Evolutionary conservation across 2,113 vertebrate species (phyloP).

Genomic region (Cricetomys ansorgei): DNA sequence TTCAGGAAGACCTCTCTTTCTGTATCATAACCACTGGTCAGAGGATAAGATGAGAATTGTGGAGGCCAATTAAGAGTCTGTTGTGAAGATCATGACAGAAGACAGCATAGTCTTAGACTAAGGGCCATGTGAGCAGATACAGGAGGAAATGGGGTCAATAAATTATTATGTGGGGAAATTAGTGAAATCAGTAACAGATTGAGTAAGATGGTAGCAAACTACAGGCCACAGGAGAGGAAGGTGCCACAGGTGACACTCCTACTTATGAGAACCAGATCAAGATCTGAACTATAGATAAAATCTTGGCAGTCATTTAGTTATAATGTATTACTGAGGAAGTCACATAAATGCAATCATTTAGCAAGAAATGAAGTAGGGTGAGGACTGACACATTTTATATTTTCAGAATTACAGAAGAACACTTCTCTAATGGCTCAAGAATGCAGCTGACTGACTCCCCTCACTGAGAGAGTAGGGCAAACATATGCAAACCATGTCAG

Average conservation of each 20-base stretch:
- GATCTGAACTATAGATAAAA: not conserved
- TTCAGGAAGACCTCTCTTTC: not conserved
- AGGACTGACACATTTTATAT: not conserved
- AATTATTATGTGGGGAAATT: not conserved
- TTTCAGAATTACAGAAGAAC: not conserved
- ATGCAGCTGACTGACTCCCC: no score
- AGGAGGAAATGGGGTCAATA: not conserved
- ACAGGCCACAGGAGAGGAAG: not conserved
- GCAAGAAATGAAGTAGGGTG: not conserved
- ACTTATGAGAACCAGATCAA: constrained; percentile 4
- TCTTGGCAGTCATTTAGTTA: not conserved
- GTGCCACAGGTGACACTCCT: not conserved
- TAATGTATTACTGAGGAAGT: not conserved
- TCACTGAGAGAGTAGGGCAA: not conserved
- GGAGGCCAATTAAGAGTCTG: not conserved
- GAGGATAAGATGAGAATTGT: not conserved
- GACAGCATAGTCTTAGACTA: not conserved
- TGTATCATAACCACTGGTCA: not conserved
- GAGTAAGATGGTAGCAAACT: not conserved
- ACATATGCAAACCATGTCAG: not conserved
- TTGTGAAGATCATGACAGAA: not conserved
- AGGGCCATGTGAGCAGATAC: not conserved
- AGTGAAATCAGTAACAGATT: not conserved
- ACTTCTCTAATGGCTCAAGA: not conserved
- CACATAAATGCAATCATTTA: not conserved